Evolutionary conservation across 2,113 vertebrate species (phyloP).

Genomic region (Daphoenositta chrysoptera): DNA sequence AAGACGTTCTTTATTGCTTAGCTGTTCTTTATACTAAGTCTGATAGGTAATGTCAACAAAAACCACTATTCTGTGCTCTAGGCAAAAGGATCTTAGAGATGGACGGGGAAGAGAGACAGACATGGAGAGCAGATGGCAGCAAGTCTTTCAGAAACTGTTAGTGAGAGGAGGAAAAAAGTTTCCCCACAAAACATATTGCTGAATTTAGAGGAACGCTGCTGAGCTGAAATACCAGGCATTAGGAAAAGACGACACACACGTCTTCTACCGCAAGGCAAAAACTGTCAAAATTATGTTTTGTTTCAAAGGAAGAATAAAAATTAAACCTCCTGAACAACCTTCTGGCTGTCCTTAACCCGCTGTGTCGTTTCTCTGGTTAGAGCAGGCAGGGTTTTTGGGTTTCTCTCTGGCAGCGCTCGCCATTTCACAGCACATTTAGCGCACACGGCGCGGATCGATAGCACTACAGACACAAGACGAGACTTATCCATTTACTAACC

Average conservation of each 20-base stretch:
- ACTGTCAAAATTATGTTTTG: rapidly evolving
- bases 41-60: not conserved
- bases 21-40: not conserved
- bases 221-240: not conserved
- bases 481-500: constrained; percentile 81
- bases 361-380: not conserved
- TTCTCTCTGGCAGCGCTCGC: constrained; percentile 70
- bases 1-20: not conserved
- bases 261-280: not conserved
- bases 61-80: not conserved
- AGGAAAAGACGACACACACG: not conserved
- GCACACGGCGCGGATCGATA: constrained; percentile 78
- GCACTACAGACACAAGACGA: constrained; percentile 79
- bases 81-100: not conserved
- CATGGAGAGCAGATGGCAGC: not conserved
- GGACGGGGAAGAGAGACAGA: not conserved
- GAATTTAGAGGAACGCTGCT: not conserved
- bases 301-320: not conserved
- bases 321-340: not conserved
- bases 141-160: not conserved
- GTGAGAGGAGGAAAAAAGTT: not conserved
- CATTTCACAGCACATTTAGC: constrained; percentile 75
- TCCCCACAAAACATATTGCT: not conserved
- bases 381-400: constrained; percentile 43
- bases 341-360: constrained; percentile 11